phyloP scores from a whole-genome alignment of 2,797 vertebrate genomes.

The Parauchenoglanis punctatus region DNA sequence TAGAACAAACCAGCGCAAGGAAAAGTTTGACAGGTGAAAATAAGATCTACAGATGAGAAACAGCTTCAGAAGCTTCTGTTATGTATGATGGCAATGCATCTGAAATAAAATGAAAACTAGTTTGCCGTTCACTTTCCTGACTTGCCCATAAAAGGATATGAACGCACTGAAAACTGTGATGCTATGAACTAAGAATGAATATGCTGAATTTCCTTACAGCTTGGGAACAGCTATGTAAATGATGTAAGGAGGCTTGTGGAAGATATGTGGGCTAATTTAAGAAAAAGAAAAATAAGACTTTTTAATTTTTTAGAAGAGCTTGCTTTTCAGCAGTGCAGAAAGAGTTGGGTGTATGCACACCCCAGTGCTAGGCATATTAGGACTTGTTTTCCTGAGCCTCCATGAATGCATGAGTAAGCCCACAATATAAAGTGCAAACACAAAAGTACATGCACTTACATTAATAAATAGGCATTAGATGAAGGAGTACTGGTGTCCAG shows the following conservation, averaged over 20 bases:
- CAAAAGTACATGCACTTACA: not conserved
- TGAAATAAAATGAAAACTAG: not conserved
- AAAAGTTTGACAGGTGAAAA: not conserved
- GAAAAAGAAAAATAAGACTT: not conserved
- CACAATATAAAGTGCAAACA: not conserved
- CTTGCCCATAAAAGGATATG: conserved; percentile 18
- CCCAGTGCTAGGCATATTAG: not conserved
- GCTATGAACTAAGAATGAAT: not conserved
- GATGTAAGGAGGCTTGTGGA: not conserved
- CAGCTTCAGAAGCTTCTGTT: not conserved
- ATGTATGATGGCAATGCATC: not conserved
- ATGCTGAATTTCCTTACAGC: not conserved
- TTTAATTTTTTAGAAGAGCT: not conserved
- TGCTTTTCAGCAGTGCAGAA: not conserved
- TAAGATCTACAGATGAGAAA: not conserved
- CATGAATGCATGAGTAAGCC: not conserved
- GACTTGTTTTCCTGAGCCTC: not conserved
- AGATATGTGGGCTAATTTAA: not conserved
- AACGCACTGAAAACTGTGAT: not conserved
- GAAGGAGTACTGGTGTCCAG: not conserved
- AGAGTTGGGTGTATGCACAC: not conserved
- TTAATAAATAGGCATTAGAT: not conserved
- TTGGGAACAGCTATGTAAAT: not conserved
- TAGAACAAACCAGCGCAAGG: not conserved
- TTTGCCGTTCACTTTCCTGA: not conserved